Evolutionary conservation across 2,113 vertebrate species (phyloP), one percentile per base, ranked within the genome.

Genomic region (Brachyhypopomus occidentalis): DNA sequence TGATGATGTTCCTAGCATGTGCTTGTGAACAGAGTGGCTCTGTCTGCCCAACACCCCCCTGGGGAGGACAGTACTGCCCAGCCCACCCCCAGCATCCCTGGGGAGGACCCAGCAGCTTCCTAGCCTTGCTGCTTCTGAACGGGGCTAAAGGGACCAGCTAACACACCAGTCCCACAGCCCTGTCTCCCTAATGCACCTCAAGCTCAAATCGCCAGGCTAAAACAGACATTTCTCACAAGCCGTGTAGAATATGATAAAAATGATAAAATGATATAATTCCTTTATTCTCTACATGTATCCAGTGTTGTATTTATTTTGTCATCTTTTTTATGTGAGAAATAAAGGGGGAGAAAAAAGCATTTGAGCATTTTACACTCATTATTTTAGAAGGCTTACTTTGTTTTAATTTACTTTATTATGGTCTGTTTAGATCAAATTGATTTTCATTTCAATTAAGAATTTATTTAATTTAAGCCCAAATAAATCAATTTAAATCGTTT

Each of bases 1-100:
- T 78, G 79, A 78, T 80, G 72, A 85, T 84, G 85, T 79, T 86
- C 77, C 63, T 66, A 77, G 72, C 78, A 75, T 75, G 78, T 82
- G 83, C 74, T 81, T 84, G 71, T 72, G 77, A 60, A 56, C 77
- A 85, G 73, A 75, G 41, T 83, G 45, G 8, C 12, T 8, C 12
- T 11, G 12, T 14, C 5, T 4, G 9, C 41, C 41, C 41, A 41
- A 9, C 41, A 1, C 45, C 45, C 3, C 83, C 59, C 8, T 67
- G 59, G 75, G 56, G 67, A 56, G 77, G 82, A 72, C 41, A 75
- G 69, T 55, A 11, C 60, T 45, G 67, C 60, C 11, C 60, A 64
- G 36, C 59, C 3, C 41, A 14, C 60, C 22, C 52, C 48, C 74
- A 66, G 62, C 48, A 7, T 41, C 55, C 48, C 60, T 30, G 30